phyloP scores from a whole-genome alignment of 2,797 vertebrate genomes.

The Amazona ochrocephala region DNA sequence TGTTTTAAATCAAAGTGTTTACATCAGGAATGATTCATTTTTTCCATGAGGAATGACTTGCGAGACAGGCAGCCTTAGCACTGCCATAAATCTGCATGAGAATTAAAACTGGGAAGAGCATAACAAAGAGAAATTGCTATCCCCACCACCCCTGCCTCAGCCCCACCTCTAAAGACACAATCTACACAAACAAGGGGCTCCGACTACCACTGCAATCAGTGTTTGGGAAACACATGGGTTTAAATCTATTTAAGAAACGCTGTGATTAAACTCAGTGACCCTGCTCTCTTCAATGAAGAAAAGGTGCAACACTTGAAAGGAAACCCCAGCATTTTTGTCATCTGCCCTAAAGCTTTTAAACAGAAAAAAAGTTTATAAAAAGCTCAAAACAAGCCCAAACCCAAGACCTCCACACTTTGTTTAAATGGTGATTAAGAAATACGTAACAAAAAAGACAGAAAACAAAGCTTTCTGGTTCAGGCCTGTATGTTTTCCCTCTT shows the following conservation, averaged over 20 bases:
- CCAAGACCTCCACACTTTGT: not conserved
- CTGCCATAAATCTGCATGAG: slow-evolving; percentile 58
- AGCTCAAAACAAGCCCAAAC: not conserved
- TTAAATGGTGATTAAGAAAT: not conserved
- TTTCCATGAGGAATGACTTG: slow-evolving; percentile 73
- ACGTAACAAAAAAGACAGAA: not conserved
- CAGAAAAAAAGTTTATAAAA: not conserved
- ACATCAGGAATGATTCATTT: slow-evolving; percentile 75
- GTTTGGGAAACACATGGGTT: not conserved
- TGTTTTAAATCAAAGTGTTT: slow-evolving; percentile 78
- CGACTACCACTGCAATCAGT: not conserved
- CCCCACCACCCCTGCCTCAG: not conserved
- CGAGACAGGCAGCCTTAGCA: slow-evolving; percentile 49
- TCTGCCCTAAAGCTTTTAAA: slow-evolving; percentile 11
- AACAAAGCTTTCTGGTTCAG: not conserved
- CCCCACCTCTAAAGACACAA: not conserved
- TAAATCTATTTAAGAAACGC: slow-evolving; percentile 6
- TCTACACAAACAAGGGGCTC: slow-evolving; percentile 43
- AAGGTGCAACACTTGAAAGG: not conserved
- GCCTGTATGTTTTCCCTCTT: not conserved
- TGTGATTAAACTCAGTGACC: not conserved
- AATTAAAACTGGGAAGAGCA: slow-evolving; percentile 43
- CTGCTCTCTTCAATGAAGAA: not conserved
- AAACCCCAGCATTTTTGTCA: slow-evolving; percentile 39
- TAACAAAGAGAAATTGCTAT: slow-evolving; percentile 31